Percentiles rank a stretch among this genome's conserved stretches.
Evolutionary conservation across 92 coral and sea anemone genomes (phyloP).

Genomic region (Umimayanthus kanabou): DNA sequence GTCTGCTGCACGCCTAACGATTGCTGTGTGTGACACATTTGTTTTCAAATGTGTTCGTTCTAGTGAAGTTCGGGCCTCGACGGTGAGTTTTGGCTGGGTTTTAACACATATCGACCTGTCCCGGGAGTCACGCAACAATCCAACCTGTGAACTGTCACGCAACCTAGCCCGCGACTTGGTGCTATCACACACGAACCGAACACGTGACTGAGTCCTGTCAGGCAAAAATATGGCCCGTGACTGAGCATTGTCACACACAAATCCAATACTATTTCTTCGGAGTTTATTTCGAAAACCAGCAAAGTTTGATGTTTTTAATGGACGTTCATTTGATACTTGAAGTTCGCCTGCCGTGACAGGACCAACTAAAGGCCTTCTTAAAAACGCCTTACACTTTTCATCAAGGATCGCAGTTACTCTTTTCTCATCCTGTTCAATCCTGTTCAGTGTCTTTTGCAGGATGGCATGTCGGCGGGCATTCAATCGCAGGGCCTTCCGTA

Average conservation of each 20-base stretch:
- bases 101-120: neutral
- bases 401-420: slow-evolving; percentile 6
- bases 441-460: slow-evolving; percentile 26
- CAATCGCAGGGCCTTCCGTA: slow-evolving; percentile 19
- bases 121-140: neutral
- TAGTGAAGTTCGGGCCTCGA: neutral
- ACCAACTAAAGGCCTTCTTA: slow-evolving; percentile 17
- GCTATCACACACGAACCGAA: neutral
- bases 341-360: neutral
- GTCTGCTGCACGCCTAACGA: neutral
- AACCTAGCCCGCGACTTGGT: neutral
- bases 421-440: slow-evolving; percentile 33
- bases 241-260: neutral
- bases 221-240: neutral
- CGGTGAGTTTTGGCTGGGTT: neutral
- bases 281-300: neutral
- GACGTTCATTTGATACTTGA: neutral
- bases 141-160: neutral
- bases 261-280: neutral
- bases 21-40: neutral
- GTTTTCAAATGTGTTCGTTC: neutral
- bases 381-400: slow-evolving; percentile 19
- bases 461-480: slow-evolving; percentile 23
- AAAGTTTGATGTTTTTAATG: neutral
- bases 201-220: neutral